phyloP scores from a whole-genome alignment of 2,888 invertebrate genomes.

The Agrilus biguttatus region DNA sequence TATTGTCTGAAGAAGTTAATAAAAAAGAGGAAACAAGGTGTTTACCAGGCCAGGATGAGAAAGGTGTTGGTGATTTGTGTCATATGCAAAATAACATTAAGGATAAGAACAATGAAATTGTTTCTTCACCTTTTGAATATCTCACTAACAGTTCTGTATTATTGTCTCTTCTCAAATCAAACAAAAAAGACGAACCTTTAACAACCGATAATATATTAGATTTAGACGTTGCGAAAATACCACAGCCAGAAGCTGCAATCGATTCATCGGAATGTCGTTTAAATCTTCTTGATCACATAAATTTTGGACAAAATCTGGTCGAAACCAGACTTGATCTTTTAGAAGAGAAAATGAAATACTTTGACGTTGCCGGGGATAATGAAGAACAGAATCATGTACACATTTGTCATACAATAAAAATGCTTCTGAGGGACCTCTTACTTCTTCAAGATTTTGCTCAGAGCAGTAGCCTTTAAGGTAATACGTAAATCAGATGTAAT shows the following conservation, averaged over 20 bases:
- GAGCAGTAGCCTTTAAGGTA: constrained; percentile 6
- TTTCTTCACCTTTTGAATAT: background rate
- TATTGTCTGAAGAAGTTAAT: constrained; percentile 21
- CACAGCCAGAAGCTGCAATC: constrained; percentile 71
- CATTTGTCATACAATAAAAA: constrained; percentile 57
- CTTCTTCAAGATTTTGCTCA: constrained; percentile 35
- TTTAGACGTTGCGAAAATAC: constrained; percentile 31
- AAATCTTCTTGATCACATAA: constrained; percentile 62
- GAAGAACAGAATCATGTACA: constrained; percentile 45
- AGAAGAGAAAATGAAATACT: constrained; percentile 56
- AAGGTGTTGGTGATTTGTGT: constrained; percentile 5
- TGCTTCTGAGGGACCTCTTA: constrained; percentile 58
- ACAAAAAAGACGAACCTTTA: constrained; percentile 13
- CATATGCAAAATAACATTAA: constrained; percentile 2
- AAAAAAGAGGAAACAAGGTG: constrained; percentile 17
- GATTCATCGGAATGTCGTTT: constrained; percentile 64
- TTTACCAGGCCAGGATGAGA: constrained; percentile 18
- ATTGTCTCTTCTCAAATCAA: constrained; percentile 21
- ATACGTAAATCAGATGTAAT: too few species aligned
- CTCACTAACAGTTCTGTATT: constrained; percentile 20
- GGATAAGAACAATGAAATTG: background rate
- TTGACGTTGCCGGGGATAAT: constrained; percentile 34
- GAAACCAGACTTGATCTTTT: constrained; percentile 58
- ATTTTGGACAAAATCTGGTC: constrained; percentile 57
- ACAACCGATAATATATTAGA: constrained; percentile 18